Evolutionary conservation across 1,140 invertebrate species (phyloP).

Genomic region (Chironomus tepperi): DNA sequence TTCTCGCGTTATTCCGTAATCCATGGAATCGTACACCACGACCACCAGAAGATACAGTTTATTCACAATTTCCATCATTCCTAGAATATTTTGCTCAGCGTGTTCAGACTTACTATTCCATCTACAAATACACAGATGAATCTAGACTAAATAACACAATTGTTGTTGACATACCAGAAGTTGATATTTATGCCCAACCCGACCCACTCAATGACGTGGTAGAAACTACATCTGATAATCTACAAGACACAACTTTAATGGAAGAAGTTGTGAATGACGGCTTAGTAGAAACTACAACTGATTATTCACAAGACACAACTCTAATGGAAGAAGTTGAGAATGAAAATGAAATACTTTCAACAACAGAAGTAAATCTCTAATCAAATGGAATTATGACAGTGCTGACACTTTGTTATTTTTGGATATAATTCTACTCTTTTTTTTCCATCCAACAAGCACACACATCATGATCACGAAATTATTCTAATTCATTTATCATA

Average conservation of each 20-base stretch:
- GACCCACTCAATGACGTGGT: background rate
- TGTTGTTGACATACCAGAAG: background rate
- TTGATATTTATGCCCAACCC: background rate
- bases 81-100: background rate
- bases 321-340: background rate
- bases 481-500: too few relatives aligned
- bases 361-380: background rate
- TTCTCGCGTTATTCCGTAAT: background rate
- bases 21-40: background rate
- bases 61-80: background rate
- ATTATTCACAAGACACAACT: background rate
- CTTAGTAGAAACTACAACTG: background rate
- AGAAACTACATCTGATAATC: background rate
- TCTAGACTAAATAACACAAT: background rate
- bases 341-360: background rate
- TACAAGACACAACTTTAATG: too few relatives aligned
- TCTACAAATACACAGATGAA: background rate
- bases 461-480: too few relatives aligned
- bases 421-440: too few relatives aligned
- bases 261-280: background rate
- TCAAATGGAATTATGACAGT: background rate
- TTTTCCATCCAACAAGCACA: too few relatives aligned
- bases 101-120: background rate
- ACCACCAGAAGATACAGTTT: background rate
- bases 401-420: background rate